Evolutionary conservation across 2,113 vertebrate genomes (phyloP).

Genomic region (Gambusia affinis): DNA sequence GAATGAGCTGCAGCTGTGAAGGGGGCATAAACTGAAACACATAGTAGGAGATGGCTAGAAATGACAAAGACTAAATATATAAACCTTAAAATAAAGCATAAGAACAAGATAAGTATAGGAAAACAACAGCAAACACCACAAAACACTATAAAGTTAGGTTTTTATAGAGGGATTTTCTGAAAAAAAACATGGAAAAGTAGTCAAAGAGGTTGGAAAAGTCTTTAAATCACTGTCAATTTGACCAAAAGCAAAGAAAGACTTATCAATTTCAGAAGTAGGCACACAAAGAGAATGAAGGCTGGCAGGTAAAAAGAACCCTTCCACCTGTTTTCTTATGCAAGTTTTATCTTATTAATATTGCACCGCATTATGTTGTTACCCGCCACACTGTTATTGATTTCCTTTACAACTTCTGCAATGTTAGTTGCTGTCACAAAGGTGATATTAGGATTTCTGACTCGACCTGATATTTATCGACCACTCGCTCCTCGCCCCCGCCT

Average conservation of each 20-base stretch:
- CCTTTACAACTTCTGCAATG: slow-evolving; percentile 23
- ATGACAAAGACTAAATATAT: neutral
- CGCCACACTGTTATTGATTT: slow-evolving; percentile 47
- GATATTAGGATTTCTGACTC: slow-evolving; percentile 60
- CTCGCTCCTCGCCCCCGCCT: neutral
- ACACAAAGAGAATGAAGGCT: slow-evolving; percentile 16
- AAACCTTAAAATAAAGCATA: neutral
- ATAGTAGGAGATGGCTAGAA: neutral
- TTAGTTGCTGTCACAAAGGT: slow-evolving; percentile 36
- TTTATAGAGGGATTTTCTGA: neutral
- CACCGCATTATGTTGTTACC: slow-evolving; percentile 31
- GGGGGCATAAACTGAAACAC: too few species aligned
- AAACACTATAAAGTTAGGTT: neutral
- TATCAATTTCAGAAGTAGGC: neutral
- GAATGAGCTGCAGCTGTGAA: too few species aligned
- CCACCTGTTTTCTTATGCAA: slow-evolving; percentile 7
- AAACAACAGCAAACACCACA: too few species aligned
- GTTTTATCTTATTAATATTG: slow-evolving; percentile 3
- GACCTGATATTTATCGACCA: slow-evolving; percentile 57
- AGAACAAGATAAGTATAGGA: neutral
- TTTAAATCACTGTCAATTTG: neutral
- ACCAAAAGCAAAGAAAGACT: neutral
- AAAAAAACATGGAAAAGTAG: neutral
- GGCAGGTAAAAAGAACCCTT: slow-evolving; percentile 23
- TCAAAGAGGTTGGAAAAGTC: neutral